Base-by-base conservation (phyloP, 2,888 invertebrate species). In the Aphidius colemani region DNA sequence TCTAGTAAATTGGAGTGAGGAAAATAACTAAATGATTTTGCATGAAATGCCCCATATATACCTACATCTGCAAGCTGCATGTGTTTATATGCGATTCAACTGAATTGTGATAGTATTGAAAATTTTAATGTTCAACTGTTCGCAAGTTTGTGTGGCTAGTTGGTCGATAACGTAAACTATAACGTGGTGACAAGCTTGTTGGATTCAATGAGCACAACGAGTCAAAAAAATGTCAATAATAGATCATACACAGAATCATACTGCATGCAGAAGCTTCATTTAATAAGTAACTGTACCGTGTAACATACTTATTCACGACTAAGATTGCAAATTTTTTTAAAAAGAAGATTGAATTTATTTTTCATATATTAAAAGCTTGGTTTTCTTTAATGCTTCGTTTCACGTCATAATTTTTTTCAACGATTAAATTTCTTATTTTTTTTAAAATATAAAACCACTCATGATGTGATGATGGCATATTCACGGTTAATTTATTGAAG, bases 281-380 rank as follows among this genome's bases (percentile, higher is more conserved):
- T 61, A 63, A 63, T 57, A 30, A 18, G 64, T 69, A 68, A 66
- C 69, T 66, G 69, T 69, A 69, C 67, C 70, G 67, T 58, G 64
- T 66, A 73, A 72, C 72, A 68, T 66, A 76, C 72, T 79, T 77
- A 77, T 77, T 78, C 70, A 71, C 71, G 67, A 9, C 44, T 71
- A 67, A 69, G 69, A 68, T 67, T 62, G 68, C 61, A 71, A 74
- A 5, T 30, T 30, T 30, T 30, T 30, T 30, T 5, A 70, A 74
- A 71, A 72, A 68, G 72, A 74, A 74, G 74, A 76, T 74, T 72
- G 75, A 74, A 78, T 79, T 79, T 79, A 79, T 75, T 72, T 46
- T 70, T 74, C 71, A 72, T 72, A 72, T 75, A 79, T 79, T 80
- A 78, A 78, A 77, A 73, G 75, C 72, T 70, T 71, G 30, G 2